A percentile compares a stretch with the other conserved stretches of the same genome.
These are phyloP conservation scores for Cercocebus atys DNA, from an alignment of 2,113 vertebrate genomes.

Conservation along the genomic window DNA sequence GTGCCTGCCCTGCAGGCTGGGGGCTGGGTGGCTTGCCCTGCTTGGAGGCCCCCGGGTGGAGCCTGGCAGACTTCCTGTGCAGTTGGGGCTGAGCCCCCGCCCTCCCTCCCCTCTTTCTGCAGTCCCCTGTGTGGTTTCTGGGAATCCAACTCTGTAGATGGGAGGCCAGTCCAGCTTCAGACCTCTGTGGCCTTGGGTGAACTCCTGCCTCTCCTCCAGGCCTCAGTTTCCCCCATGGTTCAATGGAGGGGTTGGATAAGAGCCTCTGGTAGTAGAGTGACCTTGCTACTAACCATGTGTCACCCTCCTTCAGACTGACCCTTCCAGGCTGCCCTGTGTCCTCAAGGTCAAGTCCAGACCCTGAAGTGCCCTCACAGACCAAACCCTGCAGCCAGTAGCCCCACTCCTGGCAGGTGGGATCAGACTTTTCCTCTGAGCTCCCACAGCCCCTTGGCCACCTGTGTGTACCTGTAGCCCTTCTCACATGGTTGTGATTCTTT, in stretches of 20 bases:
- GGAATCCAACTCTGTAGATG: not conserved
- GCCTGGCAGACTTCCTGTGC: slow-evolving; percentile 29
- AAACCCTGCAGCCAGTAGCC: not conserved
- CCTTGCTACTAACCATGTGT: not conserved
- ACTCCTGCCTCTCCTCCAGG: not conserved
- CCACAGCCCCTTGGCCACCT: not conserved
- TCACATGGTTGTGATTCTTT: not conserved
- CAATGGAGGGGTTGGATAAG: not conserved
- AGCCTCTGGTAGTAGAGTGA: not conserved
- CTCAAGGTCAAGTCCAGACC: not conserved
- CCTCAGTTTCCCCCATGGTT: not conserved
- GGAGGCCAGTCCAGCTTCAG: not conserved
- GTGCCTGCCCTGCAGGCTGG: not conserved
- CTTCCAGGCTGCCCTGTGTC: not conserved
- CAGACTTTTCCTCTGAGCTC: not conserved
- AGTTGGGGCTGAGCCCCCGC: not conserved
- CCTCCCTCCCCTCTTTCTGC: not conserved
- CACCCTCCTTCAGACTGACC: not conserved
- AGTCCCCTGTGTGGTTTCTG: not conserved
- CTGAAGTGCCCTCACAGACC: not conserved
- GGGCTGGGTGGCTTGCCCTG: not conserved
- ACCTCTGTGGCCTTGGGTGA: not conserved
- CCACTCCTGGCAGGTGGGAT: not conserved
- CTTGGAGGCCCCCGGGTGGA: not conserved
- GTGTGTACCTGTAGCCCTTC: not conserved